A percentile compares a stretch with the other conserved stretches of the same genome.
Evolutionary conservation across 2,888 invertebrate genomes (phyloP).

Genomic region (Acleris cristana): DNA sequence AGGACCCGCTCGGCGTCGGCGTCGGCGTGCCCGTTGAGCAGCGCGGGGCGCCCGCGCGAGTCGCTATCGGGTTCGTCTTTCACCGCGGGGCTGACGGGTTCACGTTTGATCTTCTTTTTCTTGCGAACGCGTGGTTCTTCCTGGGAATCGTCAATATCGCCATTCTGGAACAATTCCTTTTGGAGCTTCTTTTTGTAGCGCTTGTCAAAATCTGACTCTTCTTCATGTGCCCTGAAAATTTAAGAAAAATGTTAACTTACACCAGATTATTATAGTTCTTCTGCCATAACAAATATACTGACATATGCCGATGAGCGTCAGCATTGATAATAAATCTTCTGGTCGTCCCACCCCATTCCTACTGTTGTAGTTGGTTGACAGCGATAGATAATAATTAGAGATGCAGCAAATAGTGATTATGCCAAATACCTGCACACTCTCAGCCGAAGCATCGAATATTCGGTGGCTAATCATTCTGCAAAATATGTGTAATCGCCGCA

Average conservation of each 20-base stretch:
- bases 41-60: not conserved
- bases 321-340: too few species aligned
- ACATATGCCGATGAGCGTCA: too few species aligned
- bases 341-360: too few species aligned
- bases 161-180: slow-evolving; percentile 41
- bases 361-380: too few species aligned
- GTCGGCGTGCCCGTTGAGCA: slow-evolving; percentile 8
- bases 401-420: too few species aligned
- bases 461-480: too few species aligned
- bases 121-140: slow-evolving; percentile 36
- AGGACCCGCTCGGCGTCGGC: slow-evolving; percentile 8
- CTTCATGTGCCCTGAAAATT: slow-evolving; percentile 28
- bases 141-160: slow-evolving; percentile 7
- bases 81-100: not conserved
- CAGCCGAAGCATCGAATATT: too few species aligned
- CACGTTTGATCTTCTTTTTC: slow-evolving; percentile 43
- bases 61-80: not conserved
- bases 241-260: not conserved
- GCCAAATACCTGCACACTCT: too few species aligned
- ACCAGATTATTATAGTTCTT: not conserved
- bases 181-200: slow-evolving; percentile 45
- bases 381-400: too few species aligned
- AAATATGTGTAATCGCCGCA: too few species aligned
- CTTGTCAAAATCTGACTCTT: slow-evolving; percentile 41
- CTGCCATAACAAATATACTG: too few species aligned